A percentile compares a stretch with the other conserved stretches of the same genome.
phyloP scores from a whole-genome alignment of 2,797 vertebrate species.

The Jordanella pulchra region DNA sequence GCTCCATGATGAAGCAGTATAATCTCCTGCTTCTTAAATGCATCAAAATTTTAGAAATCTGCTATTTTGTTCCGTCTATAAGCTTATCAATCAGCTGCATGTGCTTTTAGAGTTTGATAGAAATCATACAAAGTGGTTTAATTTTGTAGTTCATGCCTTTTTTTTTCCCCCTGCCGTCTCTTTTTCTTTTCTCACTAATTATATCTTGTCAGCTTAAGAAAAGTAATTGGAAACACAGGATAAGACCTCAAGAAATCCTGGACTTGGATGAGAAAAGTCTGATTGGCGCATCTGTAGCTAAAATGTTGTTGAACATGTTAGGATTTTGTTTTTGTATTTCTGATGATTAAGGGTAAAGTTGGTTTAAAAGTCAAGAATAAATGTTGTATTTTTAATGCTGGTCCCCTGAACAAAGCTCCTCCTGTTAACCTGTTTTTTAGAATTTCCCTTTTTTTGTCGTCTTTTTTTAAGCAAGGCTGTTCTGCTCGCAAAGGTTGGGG shows the following conservation, averaged over 20 bases:
- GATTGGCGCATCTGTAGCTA: background rate
- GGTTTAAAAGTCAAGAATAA: background rate
- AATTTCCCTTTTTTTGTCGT: background rate
- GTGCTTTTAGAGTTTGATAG: background rate
- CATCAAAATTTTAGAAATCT: background rate
- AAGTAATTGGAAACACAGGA: background rate
- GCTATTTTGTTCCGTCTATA: background rate
- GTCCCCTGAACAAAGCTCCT: conserved; percentile 25
- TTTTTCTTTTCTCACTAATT: background rate
- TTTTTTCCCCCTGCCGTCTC: background rate
- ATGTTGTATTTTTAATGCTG: conserved; percentile 22
- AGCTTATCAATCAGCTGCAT: background rate
- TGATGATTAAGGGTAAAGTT: conserved; percentile 12
- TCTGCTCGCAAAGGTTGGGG: conserved; percentile 27
- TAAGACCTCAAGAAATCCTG: background rate
- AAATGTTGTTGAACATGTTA: background rate
- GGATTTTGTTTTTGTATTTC: conserved; percentile 3
- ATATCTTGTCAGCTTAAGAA: background rate
- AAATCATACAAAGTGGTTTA: background rate
- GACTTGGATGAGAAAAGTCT: background rate
- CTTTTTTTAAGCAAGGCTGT: background rate
- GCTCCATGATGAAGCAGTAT: background rate
- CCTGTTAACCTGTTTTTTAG: conserved; percentile 3
- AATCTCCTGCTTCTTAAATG: background rate
- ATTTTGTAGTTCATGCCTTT: background rate